Percentiles rank a stretch among this genome's conserved stretches.
phyloP scores from a whole-genome alignment of 2,113 vertebrate species.

The Tretioscincus oriximinensis region DNA sequence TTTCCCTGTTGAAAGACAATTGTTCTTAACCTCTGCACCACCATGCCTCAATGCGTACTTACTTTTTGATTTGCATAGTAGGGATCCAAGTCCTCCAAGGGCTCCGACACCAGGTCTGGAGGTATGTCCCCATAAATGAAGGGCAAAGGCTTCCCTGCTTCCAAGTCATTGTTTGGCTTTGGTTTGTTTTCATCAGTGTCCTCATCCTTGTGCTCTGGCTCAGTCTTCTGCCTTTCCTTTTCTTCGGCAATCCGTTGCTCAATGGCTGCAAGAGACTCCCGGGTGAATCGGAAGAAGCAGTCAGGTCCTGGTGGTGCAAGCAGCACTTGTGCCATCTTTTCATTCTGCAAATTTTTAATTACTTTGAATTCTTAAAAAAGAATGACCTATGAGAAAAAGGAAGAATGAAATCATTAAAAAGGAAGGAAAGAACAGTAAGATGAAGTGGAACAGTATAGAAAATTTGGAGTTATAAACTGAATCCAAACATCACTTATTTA shows the following conservation, averaged over 20 bases:
- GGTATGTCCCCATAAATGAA: conserved; percentile 93
- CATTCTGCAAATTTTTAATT: conserved; percentile 89
- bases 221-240: conserved; percentile 71
- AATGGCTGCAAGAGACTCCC: conserved; percentile 90
- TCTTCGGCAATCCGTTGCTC: conserved; percentile 87
- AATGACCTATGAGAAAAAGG: conserved; percentile 59
- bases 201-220: conserved; percentile 78
- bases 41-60: conserved; percentile 54
- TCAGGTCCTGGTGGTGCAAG: conserved; percentile 89
- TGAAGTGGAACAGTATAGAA: too few relatives aligned
- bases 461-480: too few relatives aligned
- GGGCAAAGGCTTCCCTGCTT: conserved; percentile 88
- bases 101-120: conserved; percentile 81
- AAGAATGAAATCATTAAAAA: conserved; percentile 20
- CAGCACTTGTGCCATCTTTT: conserved; percentile 88
- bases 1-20: too few relatives aligned
- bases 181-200: conserved; percentile 66
- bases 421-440: background rate
- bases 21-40: too few relatives aligned
- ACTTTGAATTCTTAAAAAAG: conserved; percentile 69
- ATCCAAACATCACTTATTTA: too few relatives aligned
- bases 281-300: conserved; percentile 85
- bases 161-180: conserved; percentile 86
- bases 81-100: conserved; percentile 92
- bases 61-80: conserved; percentile 90